Evolutionary conservation across 1,140 invertebrate genomes (phyloP), one percentile per base, ranked within the genome.

Genomic region (Saxidomus purpurata): DNA sequence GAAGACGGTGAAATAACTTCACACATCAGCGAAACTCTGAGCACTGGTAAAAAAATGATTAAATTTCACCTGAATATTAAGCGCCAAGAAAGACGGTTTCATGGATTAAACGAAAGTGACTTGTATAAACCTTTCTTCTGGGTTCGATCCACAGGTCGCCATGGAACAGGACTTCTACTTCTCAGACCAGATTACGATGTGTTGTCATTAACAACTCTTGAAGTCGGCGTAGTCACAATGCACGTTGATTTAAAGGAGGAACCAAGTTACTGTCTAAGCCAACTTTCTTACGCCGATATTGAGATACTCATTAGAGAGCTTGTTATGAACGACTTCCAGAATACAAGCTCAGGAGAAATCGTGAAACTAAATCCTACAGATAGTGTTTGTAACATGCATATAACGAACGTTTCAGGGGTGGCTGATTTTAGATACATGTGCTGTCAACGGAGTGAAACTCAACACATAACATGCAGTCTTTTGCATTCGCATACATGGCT

Each of bases 291-390:
- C n/a, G 17, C 71, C 13, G 74, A 63, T 22, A 61, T 87, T 15
- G 85, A 87, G 52, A 47, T 67, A 17, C 55, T 79, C 3, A 28
- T 87, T 36, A 25, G 85, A 15, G 85, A 87, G 31, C 71, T 87
- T 1, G 71, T 87, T 22, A 77, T 87, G 74, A 87, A 87, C 36
- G 74, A 87, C 28, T 87, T 77, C 76, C 71, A 87, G 40, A 87
- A 87, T 38, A 87, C 28, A 40, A 76, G 19, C 8, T 36, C 49
- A 9, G 74, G 85, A 13, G 59, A 38, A 38, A 74, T 74, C 17
- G 55, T 71, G 31, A 61, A 85, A 40, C 40, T 85, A 11, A 38
- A 38, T n/a, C 63, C 82, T n/a, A 59, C 82, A 15, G 85, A 87
- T 22, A 76, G 31, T 87, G 74, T 87, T 13, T 87, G 85, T 67